Evolutionary conservation across 2,113 vertebrate species (phyloP), one percentile per base, ranked within the genome.

Genomic region (Sinocyclocheilus maitianheensis): DNA sequence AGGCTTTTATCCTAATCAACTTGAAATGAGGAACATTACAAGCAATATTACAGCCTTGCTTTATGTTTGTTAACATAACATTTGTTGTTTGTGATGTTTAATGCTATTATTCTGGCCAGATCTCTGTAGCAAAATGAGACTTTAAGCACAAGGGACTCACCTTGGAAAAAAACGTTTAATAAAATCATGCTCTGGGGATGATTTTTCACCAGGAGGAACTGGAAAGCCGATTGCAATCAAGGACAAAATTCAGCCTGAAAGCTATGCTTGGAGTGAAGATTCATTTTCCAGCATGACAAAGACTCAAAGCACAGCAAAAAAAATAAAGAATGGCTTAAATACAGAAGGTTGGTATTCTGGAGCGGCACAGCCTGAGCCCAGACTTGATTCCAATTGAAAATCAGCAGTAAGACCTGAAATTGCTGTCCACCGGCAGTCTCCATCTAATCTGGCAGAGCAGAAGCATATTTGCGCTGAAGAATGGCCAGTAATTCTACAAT

Each of bases 381-480:
- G 37, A 43, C 22, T 46, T 46, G 34, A 63, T 63, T 80, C 22
- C 77, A 80, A 80, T 80, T 63, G 58, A 43, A 63, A 43, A 63
- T 40, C 58, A 24, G 77, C 77, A n/a, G 34, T 24, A 80, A 63
- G 22, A 46, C 37, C 77, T 80, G 22, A 80, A 62, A 63, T 80
- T 80, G 55, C 77, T 80, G 77, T 80, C 58, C 58, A 24, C 24
- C 6, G 1, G 22, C 37, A 80, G 63, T 16, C 55, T 63, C 34
- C 37, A 63, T 80, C 13, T 80, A 80, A 63, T 24, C 55, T 60
- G 58, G 58, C 12, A 80, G 55, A 80, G 37, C 13, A 53, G 24
- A 8, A 40, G 62, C 13, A 85, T 85, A 78, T 69, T 48, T 77
- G 12, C 30, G 22, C 55, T 65, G 24, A 77, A 20, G 30, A 85